Evolutionary conservation across 2,888 invertebrate species (phyloP).

Genomic region (Osmoderma eremita): DNA sequence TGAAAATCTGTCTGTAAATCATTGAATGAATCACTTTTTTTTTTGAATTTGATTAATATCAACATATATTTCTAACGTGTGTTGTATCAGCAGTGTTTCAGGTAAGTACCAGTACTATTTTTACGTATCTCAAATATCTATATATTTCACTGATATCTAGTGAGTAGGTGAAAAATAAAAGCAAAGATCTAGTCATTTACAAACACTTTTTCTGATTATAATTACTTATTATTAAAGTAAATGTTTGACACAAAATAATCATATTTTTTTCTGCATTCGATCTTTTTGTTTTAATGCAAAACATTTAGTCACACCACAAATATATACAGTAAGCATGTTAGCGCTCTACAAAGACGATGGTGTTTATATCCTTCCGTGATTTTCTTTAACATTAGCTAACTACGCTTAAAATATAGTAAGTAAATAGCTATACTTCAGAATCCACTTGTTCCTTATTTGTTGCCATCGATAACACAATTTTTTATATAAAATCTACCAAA

Average conservation of each 20-base stretch:
- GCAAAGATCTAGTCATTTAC: too few relatives aligned
- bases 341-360: conserved; percentile 20
- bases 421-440: conserved; percentile 18
- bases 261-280: too few relatives aligned
- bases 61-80: too few relatives aligned
- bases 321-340: conserved; percentile 30
- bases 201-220: too few relatives aligned
- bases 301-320: conserved; percentile 29
- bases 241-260: not conserved
- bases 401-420: conserved; percentile 25
- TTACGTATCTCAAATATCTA: not conserved
- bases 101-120: conserved; percentile 3
- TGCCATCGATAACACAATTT: conserved; percentile 18
- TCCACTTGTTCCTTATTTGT: conserved; percentile 24
- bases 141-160: not conserved
- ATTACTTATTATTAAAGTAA: too few relatives aligned
- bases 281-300: conserved; percentile 7
- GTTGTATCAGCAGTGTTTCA: not conserved
- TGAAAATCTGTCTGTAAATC: too few relatives aligned
- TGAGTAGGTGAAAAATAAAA: too few relatives aligned
- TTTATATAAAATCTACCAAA: conserved; percentile 40
- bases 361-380: conserved; percentile 19
- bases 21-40: too few relatives aligned
- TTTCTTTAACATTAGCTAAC: conserved; percentile 13
- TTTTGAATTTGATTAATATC: too few relatives aligned